phyloP scores from a whole-genome alignment of 2,113 vertebrate genomes.

The Diadophis punctatus region DNA sequence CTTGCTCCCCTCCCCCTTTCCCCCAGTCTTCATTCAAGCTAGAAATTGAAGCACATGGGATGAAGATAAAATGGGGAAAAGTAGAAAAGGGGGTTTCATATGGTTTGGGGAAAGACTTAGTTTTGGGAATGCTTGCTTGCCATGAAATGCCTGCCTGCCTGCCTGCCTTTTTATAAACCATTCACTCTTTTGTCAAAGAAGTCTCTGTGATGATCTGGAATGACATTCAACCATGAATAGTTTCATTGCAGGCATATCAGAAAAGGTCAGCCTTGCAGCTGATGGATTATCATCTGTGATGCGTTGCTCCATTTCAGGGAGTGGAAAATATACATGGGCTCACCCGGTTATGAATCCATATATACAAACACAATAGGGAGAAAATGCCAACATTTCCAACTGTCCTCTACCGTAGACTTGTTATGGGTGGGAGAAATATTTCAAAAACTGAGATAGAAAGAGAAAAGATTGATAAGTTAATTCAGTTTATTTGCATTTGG shows the following conservation, averaged over 20 bases:
- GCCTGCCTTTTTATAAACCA: conserved; percentile 29
- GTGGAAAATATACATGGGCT: conserved; percentile 22
- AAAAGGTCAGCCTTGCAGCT: conserved; percentile 57
- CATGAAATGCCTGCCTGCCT: conserved; percentile 6
- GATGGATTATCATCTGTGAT: conserved; percentile 44
- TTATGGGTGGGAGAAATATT: neutral
- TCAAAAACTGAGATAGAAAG: conserved; percentile 32
- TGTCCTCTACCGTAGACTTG: conserved; percentile 23
- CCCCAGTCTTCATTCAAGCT: conserved; percentile 79
- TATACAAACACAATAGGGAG: neutral
- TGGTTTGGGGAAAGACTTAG: conserved; percentile 65
- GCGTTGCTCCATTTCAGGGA: conserved; percentile 17
- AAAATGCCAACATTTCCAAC: conserved; percentile 15
- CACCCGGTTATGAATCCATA: conserved; percentile 27
- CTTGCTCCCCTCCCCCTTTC: conserved; percentile 41
- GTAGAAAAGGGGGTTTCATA: conserved; percentile 60
- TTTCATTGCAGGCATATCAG: conserved; percentile 32
- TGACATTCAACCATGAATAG: conserved; percentile 54
- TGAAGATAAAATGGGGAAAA: conserved; percentile 61
- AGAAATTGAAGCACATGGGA: conserved; percentile 80
- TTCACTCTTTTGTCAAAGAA: conserved; percentile 41
- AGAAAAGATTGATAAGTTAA: neutral
- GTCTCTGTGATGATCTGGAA: conserved; percentile 44
- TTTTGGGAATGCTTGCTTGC: neutral
- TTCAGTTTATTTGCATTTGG: conserved; percentile 11